A percentile compares a stretch with the other conserved stretches of the same genome.
Evolutionary conservation across 2,888 invertebrate genomes (phyloP).

Genomic region (Petrolisthes manimaculis): DNA sequence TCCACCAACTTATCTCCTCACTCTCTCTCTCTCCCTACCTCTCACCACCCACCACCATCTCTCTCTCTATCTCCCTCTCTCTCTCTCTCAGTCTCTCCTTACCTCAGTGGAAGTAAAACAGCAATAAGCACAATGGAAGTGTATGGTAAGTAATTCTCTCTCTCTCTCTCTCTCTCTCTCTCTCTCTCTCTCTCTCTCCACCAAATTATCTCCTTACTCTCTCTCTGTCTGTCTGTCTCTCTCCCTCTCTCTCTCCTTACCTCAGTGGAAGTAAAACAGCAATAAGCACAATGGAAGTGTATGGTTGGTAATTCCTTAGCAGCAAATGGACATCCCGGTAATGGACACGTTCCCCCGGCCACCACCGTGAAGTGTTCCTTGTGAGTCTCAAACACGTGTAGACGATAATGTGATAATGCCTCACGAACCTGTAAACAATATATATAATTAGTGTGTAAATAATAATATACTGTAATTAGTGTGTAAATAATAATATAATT

Average conservation of each 20-base stretch:
- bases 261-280: constrained; percentile 58
- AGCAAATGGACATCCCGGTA: constrained; percentile 53
- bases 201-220: neutral
- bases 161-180: too few relatives aligned
- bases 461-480: too few relatives aligned
- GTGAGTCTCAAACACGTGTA: constrained; percentile 63
- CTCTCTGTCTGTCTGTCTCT: neutral
- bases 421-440: constrained; percentile 45
- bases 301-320: constrained; percentile 49
- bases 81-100: neutral
- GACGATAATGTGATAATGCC: constrained; percentile 64
- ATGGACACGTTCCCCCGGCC: constrained; percentile 54
- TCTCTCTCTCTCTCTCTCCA: too few relatives aligned
- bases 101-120: constrained; percentile 61
- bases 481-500: too few relatives aligned
- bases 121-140: constrained; percentile 65
- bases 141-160: constrained; percentile 46
- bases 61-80: too few relatives aligned
- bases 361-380: constrained; percentile 65
- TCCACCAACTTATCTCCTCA: too few relatives aligned
- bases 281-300: constrained; percentile 65
- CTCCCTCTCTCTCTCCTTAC: constrained; percentile 22
- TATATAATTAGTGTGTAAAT: too few relatives aligned
- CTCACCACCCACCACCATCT: too few relatives aligned
- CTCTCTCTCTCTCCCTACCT: neutral